Percentiles rank a stretch among this genome's conserved stretches.
Evolutionary conservation across 2,797 vertebrate genomes (phyloP).

Genomic region (Basileuterus tristriatus): DNA sequence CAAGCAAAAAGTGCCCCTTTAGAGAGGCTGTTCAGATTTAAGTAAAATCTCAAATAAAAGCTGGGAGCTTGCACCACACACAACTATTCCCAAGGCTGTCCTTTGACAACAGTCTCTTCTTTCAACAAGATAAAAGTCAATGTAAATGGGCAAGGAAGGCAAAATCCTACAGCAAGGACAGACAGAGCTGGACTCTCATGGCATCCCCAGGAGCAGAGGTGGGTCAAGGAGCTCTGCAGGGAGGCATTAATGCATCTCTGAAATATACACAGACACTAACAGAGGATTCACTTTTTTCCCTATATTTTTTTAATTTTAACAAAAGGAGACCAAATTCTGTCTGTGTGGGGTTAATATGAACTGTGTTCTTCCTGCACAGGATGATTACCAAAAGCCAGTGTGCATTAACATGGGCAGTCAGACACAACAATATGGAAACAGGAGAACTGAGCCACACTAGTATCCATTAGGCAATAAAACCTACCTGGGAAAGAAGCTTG

Average conservation of each 20-base stretch:
- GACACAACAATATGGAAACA: neutral
- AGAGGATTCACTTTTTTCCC: neutral
- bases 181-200: neutral
- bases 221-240: neutral
- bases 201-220: neutral
- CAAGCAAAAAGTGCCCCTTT: slow-evolving; percentile 17
- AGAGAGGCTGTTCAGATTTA: neutral
- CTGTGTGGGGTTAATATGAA: neutral
- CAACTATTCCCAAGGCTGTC: slow-evolving; percentile 40
- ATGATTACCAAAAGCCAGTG: neutral
- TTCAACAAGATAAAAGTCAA: slow-evolving; percentile 17
- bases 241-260: neutral
- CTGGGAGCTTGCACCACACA: neutral
- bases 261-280: neutral
- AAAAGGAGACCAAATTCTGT: neutral
- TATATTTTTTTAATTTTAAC: neutral
- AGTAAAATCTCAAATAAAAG: slow-evolving; percentile 29
- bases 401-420: neutral
- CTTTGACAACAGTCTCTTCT: neutral
- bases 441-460: neutral
- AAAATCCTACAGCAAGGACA: slow-evolving; percentile 39
- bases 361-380: neutral
- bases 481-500: slow-evolving; percentile 91
- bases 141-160: neutral
- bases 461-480: neutral